phyloP scores from a whole-genome alignment of 1,140 invertebrate species.

The Apis florea region DNA sequence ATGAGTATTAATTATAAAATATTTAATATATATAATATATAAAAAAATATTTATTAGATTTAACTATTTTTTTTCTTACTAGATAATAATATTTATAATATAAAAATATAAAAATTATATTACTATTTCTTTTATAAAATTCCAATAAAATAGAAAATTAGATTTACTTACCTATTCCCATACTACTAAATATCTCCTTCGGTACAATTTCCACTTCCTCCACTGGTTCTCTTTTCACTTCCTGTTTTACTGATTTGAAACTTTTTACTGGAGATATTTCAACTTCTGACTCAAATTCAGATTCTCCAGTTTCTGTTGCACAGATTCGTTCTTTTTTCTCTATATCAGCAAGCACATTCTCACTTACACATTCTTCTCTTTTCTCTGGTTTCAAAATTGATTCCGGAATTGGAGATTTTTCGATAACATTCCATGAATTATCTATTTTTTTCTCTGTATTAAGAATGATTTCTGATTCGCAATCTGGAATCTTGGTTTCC shows the following conservation, averaged over 20 bases:
- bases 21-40: neutral
- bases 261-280: slow-evolving; percentile 72
- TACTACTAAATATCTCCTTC: slow-evolving; percentile 84
- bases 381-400: slow-evolving; percentile 15
- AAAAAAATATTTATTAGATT: neutral
- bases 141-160: neutral
- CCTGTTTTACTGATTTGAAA: slow-evolving; percentile 15
- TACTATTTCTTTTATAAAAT: neutral
- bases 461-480: slow-evolving; percentile 42
- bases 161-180: slow-evolving; percentile 83
- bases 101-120: neutral
- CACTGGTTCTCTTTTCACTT: slow-evolving; percentile 43
- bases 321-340: slow-evolving; percentile 50
- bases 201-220: slow-evolving; percentile 82
- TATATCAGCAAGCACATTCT: slow-evolving; percentile 19
- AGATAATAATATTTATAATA: no score
- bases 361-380: slow-evolving; percentile 27
- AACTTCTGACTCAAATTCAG: slow-evolving; percentile 73
- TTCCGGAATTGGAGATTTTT: slow-evolving; percentile 34
- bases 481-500: neutral
- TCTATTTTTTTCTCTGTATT: slow-evolving; percentile 44
- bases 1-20: neutral
- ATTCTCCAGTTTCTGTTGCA: slow-evolving; percentile 67
- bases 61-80: neutral
- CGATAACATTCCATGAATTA: slow-evolving; percentile 65